phyloP scores from a whole-genome alignment of 1,140 invertebrate species.

The Chlorops oryzae region DNA sequence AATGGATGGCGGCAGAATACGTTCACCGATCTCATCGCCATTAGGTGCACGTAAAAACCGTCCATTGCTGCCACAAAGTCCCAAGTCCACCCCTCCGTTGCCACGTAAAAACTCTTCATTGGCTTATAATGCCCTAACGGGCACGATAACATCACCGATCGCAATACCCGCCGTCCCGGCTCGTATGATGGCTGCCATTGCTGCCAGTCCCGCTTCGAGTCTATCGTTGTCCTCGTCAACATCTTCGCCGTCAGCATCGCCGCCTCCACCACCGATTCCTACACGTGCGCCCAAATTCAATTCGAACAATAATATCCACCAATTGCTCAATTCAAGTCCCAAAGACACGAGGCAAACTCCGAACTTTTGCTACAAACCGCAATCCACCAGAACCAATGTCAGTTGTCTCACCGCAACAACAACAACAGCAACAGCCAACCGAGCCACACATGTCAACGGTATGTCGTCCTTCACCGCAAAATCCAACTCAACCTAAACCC shows the following conservation, averaged over 20 bases:
- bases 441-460: neutral
- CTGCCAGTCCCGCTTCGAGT: conserved; percentile 30
- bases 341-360: neutral
- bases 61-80: conserved; percentile 29
- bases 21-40: conserved; percentile 38
- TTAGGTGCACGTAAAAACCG: conserved; percentile 34
- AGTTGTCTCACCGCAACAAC: neutral
- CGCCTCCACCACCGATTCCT: conserved; percentile 37
- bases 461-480: neutral
- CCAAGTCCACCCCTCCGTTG: conserved; percentile 41
- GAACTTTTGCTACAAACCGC: neutral
- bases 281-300: conserved; percentile 31
- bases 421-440: too few relatives aligned
- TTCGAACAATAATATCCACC: conserved; percentile 9
- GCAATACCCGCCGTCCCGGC: conserved; percentile 23
- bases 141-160: conserved; percentile 27
- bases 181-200: conserved; percentile 29
- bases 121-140: conserved; percentile 37
- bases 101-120: conserved; percentile 35
- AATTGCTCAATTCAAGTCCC: conserved; percentile 9
- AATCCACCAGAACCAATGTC: neutral
- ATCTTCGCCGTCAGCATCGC: conserved; percentile 36
- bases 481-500: neutral
- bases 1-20: conserved; percentile 29
- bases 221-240: conserved; percentile 37